Evolutionary conservation across 64 coral and sea anemone genomes (phyloP), one percentile per base, ranked within the genome.

Genomic region (Anthopleura sola): DNA sequence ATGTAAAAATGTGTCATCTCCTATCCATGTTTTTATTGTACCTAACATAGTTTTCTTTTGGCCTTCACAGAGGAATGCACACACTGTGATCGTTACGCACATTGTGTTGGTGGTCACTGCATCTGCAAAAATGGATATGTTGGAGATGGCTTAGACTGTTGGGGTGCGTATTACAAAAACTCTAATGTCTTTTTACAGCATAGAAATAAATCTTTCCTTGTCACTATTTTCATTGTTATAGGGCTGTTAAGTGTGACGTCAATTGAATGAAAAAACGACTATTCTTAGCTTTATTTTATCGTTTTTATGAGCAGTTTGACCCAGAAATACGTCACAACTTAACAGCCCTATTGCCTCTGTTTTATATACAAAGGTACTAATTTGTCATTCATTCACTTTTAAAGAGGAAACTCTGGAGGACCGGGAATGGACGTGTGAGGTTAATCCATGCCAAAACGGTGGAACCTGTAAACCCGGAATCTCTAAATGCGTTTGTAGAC

Each of bases 401-500:
- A n/a, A 23, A 99, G 93, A 78, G 58, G 85, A 86, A 88, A 94
- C 86, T 29, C 86, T 76, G 20, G 58, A 68, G 36, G 97, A 99
- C 36, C 57, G 75, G 19, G 57, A 94, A 26, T 99, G 97, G 97
- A 82, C 68, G 31, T 99, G 97, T 76, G 31, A 87, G 15, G 60
- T 60, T n/a, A 90, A 91, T 26, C 97, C 97, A 48, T 99, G 97
- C 46, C 75, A 90, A 60, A 99, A 99, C 57, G 97, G 97, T 40
- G 97, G 97, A 26, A 99, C 97, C 20, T 99, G 97, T 54, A 99
- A 99, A 84, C 78, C 87, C 36, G 93, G 97, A 20, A 90, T 87
- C 46, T 88, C 89, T 2, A 86, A 94, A 62, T 99, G 97, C 55
- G 97, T 99, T 71, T 99, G 97, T 68, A 86, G 97, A 47, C 77